phyloP scores from a whole-genome alignment of 2,797 vertebrate genomes.

The Clarias platycephalus region DNA sequence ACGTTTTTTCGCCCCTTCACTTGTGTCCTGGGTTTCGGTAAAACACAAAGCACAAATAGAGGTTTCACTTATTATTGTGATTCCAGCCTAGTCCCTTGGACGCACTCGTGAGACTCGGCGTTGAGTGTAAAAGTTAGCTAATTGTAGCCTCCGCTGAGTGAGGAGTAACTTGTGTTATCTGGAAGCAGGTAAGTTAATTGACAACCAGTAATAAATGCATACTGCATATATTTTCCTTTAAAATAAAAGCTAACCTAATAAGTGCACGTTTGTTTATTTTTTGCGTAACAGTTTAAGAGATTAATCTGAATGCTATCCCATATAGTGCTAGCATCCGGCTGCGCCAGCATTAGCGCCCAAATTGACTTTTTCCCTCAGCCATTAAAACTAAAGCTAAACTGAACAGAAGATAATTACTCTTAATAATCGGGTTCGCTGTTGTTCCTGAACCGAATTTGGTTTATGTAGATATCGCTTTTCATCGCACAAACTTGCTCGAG shows the following conservation, averaged over 20 bases:
- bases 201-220: background rate
- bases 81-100: background rate
- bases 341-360: background rate
- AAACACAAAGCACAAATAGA: too few species aligned
- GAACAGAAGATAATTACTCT: background rate
- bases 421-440: background rate
- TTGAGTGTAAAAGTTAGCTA: slow-evolving; percentile 52
- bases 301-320: background rate
- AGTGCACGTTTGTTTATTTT: background rate
- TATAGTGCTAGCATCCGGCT: background rate
- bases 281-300: background rate
- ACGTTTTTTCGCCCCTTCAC: background rate
- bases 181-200: slow-evolving; percentile 31
- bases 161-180: slow-evolving; percentile 17
- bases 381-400: background rate
- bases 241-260: too few species aligned
- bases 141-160: slow-evolving; percentile 59
- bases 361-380: background rate
- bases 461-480: background rate
- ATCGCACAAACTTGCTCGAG: background rate
- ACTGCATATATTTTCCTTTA: background rate
- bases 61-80: background rate
- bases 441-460: background rate
- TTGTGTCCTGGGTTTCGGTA: background rate
- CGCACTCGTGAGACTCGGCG: background rate